These are phyloP conservation scores for Gallinago undulata DNA, from an alignment of 2,113 vertebrate genomes.

Conservation along the genomic window DNA sequence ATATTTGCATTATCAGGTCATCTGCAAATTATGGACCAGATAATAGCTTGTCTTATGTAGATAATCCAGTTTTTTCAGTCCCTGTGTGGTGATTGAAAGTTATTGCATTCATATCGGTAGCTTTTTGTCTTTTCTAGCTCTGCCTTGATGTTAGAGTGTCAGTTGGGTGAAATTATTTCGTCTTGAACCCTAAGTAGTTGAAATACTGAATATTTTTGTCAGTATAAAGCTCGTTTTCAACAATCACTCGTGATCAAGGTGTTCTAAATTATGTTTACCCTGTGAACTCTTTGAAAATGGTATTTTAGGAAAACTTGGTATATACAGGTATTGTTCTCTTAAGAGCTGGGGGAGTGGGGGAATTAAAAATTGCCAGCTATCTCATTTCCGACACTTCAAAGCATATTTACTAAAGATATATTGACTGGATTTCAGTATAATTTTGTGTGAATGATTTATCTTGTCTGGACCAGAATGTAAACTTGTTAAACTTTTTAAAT, in stretches of 20 bases:
- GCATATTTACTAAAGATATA: neutral
- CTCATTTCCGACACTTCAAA: conserved; percentile 33
- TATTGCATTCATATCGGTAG: neutral
- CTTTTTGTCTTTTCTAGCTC: neutral
- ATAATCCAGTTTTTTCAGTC: neutral
- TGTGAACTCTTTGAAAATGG: conserved; percentile 13
- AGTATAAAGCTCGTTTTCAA: neutral
- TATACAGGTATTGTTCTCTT: neutral
- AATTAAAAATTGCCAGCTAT: neutral
- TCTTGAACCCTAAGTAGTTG: neutral
- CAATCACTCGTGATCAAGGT: neutral
- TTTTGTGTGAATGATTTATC: conserved; percentile 46
- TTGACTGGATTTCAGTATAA: conserved; percentile 29
- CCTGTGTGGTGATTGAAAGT: neutral
- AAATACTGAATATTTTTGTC: conserved; percentile 5
- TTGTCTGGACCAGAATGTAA: conserved; percentile 47
- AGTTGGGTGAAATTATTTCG: neutral
- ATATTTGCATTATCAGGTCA: neutral
- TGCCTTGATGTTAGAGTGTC: neutral
- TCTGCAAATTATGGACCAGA: neutral
- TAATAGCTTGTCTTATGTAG: neutral
- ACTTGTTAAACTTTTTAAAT: conserved; percentile 30
- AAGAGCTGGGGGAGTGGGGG: neutral
- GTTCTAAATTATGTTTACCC: neutral
- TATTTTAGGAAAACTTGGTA: conserved; percentile 29